Evolutionary conservation across 2,888 invertebrate species (phyloP), one percentile per base, ranked within the genome.

Genomic region (Patella ulyssiponensis): DNA sequence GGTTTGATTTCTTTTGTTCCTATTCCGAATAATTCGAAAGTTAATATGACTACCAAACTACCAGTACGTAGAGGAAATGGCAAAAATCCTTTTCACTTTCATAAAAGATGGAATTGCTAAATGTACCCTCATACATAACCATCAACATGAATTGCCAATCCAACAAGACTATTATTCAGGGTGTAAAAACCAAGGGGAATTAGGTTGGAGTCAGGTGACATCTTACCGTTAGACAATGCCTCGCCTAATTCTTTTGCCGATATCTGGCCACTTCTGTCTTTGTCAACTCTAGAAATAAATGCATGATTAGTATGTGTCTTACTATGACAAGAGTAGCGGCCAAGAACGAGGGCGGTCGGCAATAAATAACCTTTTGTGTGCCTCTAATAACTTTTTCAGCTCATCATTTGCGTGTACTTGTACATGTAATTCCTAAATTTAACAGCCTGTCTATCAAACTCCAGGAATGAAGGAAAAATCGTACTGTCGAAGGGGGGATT

Each of bases 241-340:
- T 94, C 93, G 91, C 97, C 97, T 69, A 99, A 93, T 92, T 98
- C 98, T 90, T 96, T 95, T 0, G 96, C 95, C 81, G 96, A 95
- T 82, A 98, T 98, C 85, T 95, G 94, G 0, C 98, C 98, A 92
- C 97, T 97, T 81, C 92, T 85, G 88, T 93, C 93, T 77, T 86
- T 90, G 86, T 93, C 93, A 78, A 93, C 93, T 82, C 91, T 92
- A 85, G 27, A 86, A 82, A 70, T 75, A 74, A 71, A 53, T 69
- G 27, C 15, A 71, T 71, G 9, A 64, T 20, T 58, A 73, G 4
- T 14, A 23, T 17, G 14, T 44, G 20, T n/a, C 17, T 20, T n/a
- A 64, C 17, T 4, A 64, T 64, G 17, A 20, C 17, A 64, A 64
- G 17, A 64, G 17, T 64, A 64, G 17, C 5, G 17, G 17, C 20